Evolutionary conservation across 2,797 vertebrate species (phyloP).

Genomic region (Pantherophis vulpinus): DNA sequence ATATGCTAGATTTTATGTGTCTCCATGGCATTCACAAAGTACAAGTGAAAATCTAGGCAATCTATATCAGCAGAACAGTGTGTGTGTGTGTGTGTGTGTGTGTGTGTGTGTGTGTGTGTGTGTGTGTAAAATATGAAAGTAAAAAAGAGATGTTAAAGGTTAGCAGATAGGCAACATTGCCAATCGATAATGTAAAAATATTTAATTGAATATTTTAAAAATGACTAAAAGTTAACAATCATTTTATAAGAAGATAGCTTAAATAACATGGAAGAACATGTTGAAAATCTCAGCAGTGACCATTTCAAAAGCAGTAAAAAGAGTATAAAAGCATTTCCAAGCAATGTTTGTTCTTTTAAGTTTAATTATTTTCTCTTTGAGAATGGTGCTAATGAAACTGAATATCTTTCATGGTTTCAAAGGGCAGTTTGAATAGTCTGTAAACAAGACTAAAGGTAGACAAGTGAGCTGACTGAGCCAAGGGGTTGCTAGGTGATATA

Average conservation of each 20-base stretch:
- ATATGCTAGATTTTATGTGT: conserved; percentile 28
- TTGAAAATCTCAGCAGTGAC: conserved; percentile 48
- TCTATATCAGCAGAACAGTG: conserved; percentile 19
- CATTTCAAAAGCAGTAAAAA: conserved; percentile 66
- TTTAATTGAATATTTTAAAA: conserved; percentile 1
- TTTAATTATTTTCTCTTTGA: conserved; percentile 84
- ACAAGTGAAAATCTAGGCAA: conserved; percentile 30
- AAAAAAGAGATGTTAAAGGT: conserved; percentile 40
- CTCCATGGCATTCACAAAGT: conserved; percentile 47
- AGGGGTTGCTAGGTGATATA: conserved; percentile 80
- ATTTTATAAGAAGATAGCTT: accelerated
- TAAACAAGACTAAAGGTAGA: conserved; percentile 78
- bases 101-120: too few species aligned
- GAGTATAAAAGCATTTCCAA: conserved; percentile 68
- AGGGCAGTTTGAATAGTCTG: conserved; percentile 77
- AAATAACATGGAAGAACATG: conserved; percentile 9
- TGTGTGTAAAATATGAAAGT: too few species aligned
- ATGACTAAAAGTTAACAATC: conserved; percentile 21
- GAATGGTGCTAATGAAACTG: conserved; percentile 81
- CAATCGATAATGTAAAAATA: background rate
- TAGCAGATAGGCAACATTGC: background rate
- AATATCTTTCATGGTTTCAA: conserved; percentile 78
- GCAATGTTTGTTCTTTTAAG: conserved; percentile 81
- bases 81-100: background rate
- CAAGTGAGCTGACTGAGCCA: conserved; percentile 74